Evolutionary conservation across 1,140 invertebrate genomes (phyloP), one percentile per base, ranked within the genome.

Genomic region (Zaprionus tsacasi): DNA sequence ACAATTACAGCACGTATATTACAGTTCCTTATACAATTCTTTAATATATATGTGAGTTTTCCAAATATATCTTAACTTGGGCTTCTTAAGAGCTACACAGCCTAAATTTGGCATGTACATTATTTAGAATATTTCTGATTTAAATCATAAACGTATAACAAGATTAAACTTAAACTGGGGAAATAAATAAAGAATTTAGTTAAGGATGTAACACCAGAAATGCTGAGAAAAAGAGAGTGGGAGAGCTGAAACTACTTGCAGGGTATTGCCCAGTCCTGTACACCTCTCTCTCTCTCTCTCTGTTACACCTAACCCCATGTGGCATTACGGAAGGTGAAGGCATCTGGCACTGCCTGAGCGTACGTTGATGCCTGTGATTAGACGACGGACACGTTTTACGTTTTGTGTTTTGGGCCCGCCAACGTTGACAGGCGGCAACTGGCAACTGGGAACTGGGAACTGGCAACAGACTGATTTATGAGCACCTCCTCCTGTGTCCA

Each of bases 351-450:
- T 35, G 45, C 21, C 48, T 59, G 82, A 73, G 69, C 17, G 52
- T 59, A 52, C 60, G 57, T 67, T 86, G 82, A 86, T 86, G 79
- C 82, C 71, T 55, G 58, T 82, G 82, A 86, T 86, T 86, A 86
- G 82, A 82, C 69, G 56, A 21, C 15, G 73, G 82, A 74, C 82
- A 86, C 82, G 82, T 86, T 82, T 81, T 72, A 56, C 61, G 69
- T 66, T 66, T 56, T 65, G 63, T 10, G 57, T 69, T 69, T 69
- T 60, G 25, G 30, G 82, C 68, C 82, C 82, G 79, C 82, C 82
- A 86, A 76, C 82, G 82, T 86, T 83, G 82, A 86, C 82, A 82
- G 81, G 40, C 56, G 36, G 21, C 21, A 6, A n/a, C 25, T 10
- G 54, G 54, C 54, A 35, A 56, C 54, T 10, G 54, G 54, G 30